These are phyloP conservation scores for Physella acuta DNA, from an alignment of 1,140 invertebrate species.

Conservation along the genomic window DNA sequence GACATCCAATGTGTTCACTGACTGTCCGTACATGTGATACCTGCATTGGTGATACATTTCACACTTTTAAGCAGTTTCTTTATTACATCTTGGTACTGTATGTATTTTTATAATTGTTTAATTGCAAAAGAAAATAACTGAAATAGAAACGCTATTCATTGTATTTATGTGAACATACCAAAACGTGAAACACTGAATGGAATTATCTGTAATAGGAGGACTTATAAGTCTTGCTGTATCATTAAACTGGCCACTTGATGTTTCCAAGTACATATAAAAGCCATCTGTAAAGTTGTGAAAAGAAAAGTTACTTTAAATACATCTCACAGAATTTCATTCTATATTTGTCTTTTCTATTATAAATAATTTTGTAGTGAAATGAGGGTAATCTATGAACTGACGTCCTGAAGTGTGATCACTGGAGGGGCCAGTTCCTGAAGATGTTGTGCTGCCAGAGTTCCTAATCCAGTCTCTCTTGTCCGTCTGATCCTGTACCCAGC, in stretches of 20 bases:
- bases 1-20: constrained; percentile 38
- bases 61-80: no score
- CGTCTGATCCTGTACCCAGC: constrained; percentile 41
- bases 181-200: constrained; percentile 56
- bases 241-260: constrained; percentile 59
- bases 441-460: constrained; percentile 35
- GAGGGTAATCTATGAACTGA: no score
- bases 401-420: constrained; percentile 13
- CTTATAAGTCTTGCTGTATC: constrained; percentile 72
- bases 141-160: background rate
- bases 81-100: no score
- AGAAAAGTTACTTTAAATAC: no score
- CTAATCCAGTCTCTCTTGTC: constrained; percentile 48
- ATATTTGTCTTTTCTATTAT: no score
- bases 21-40: constrained; percentile 44
- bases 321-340: no score
- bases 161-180: constrained; percentile 22
- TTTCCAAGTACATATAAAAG: constrained; percentile 77
- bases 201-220: constrained; percentile 36
- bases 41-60: no score
- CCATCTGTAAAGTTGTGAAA: constrained; percentile 61
- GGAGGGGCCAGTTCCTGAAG: constrained; percentile 19
- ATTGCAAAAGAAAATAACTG: background rate
- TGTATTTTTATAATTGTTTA: constrained; percentile 11
- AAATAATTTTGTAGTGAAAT: background rate